Evolutionary conservation across 2,113 vertebrate genomes (phyloP).

Genomic region (Lepus europaeus): DNA sequence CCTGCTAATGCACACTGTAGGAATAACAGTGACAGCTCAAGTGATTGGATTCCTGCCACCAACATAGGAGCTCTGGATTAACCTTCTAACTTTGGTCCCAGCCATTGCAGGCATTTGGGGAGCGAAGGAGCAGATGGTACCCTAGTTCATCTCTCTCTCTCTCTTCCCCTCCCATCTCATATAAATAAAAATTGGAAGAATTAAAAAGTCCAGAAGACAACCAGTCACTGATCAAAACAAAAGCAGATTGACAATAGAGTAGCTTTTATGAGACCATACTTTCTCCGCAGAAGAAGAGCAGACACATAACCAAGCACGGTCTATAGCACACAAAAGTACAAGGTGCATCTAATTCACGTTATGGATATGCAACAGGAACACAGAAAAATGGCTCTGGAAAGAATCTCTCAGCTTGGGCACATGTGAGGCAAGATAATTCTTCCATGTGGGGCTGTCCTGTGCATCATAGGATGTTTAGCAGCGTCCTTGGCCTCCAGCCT

Average conservation of each 20-base stretch:
- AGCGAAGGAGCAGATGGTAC: too few species aligned
- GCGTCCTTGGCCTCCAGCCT: background rate
- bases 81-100: too few species aligned
- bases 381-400: background rate
- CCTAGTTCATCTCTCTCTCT: too few species aligned
- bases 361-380: background rate
- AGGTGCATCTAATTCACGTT: background rate
- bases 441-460: background rate
- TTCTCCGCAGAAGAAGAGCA: background rate
- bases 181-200: too few species aligned
- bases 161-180: too few species aligned
- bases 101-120: too few species aligned
- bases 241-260: background rate
- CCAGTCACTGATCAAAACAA: background rate
- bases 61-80: too few species aligned
- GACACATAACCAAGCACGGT: background rate
- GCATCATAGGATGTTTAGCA: background rate
- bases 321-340: too few species aligned
- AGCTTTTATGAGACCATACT: background rate
- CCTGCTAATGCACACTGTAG: too few species aligned
- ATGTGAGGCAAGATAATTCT: background rate
- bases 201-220: background rate
- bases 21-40: too few species aligned
- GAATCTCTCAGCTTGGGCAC: background rate
- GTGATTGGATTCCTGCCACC: too few species aligned